A percentile compares a stretch with the other conserved stretches of the same genome.
Evolutionary conservation across 2,888 invertebrate species (phyloP).

Genomic region (Camptogramma bilineatum): DNA sequence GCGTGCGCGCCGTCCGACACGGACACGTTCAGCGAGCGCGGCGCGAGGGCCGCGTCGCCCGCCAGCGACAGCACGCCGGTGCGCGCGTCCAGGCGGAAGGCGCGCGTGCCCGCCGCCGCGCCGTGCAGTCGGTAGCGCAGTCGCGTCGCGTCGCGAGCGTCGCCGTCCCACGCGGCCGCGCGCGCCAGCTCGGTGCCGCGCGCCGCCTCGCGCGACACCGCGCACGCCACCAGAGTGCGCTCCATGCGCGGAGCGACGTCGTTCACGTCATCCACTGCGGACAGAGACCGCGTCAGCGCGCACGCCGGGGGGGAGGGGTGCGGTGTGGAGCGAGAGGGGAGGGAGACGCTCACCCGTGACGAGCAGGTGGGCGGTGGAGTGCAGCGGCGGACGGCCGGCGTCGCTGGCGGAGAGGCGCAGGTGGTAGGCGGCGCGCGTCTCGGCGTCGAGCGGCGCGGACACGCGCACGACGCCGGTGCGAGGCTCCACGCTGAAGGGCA

Average conservation of each 20-base stretch:
- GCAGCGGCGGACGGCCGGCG: constrained; percentile 92
- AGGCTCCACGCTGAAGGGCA: constrained; percentile 90
- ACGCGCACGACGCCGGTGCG: constrained; percentile 91
- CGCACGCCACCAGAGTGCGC: constrained; percentile 91
- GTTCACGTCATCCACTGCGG: constrained; percentile 93
- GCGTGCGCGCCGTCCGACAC: constrained; percentile 98
- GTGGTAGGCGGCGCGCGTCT: constrained; percentile 89
- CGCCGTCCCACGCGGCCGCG: constrained; percentile 95
- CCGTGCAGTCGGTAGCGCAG: constrained; percentile 92
- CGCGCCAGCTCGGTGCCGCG: constrained; percentile 95
- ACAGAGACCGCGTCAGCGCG: not conserved
- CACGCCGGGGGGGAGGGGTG: not conserved
- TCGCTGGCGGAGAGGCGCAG: constrained; percentile 93
- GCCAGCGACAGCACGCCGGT: constrained; percentile 66
- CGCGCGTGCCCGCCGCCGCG: constrained; percentile 51
- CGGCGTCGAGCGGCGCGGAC: constrained; percentile 92
- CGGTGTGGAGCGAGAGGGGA: not conserved
- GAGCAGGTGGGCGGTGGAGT: constrained; percentile 93
- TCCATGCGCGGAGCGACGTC: constrained; percentile 96
- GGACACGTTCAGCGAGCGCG: constrained; percentile 92
- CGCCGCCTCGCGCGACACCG: constrained; percentile 92
- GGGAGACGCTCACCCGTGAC: constrained; percentile 85
- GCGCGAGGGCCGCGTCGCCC: constrained; percentile 75
- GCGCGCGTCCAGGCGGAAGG: constrained; percentile 62
- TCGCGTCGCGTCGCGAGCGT: constrained; percentile 90